A percentile compares a stretch with the other conserved stretches of the same genome.
Conservation (phyloP, 2,113 vertebrate species). For the Anarrhichthys ocellatus region DNA sequence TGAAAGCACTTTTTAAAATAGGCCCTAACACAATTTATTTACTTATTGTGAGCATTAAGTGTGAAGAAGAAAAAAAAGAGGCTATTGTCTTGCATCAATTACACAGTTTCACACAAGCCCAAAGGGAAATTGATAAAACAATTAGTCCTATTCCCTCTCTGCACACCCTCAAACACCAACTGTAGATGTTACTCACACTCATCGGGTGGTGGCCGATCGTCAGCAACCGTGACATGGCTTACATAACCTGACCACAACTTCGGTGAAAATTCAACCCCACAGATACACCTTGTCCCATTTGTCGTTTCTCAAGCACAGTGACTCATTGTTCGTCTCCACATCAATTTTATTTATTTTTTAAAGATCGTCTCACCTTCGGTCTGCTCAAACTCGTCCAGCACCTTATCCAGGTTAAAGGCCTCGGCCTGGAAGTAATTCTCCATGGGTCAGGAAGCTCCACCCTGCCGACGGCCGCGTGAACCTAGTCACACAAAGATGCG, state of each 20-base stretch:
- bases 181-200: slow-evolving; percentile 39
- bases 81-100: slow-evolving; percentile 62
- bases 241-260: not conserved
- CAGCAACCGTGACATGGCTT: slow-evolving; percentile 9
- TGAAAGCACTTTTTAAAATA: slow-evolving; percentile 12
- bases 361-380: slow-evolving; percentile 90
- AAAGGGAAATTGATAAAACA: slow-evolving; percentile 65
- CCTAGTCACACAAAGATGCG: slow-evolving; percentile 73
- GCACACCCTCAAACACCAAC: slow-evolving; percentile 56
- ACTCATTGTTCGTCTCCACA: not conserved
- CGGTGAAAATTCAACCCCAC: not conserved
- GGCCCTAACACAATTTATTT: slow-evolving; percentile 2
- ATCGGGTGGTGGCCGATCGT: slow-evolving; percentile 12
- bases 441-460: slow-evolving; percentile 94
- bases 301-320: not conserved
- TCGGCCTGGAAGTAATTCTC: slow-evolving; percentile 99
- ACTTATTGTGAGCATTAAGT: slow-evolving; percentile 19
- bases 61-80: slow-evolving; percentile 11
- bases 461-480: slow-evolving; percentile 85
- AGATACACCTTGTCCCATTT: not conserved
- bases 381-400: slow-evolving; percentile 99
- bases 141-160: slow-evolving; percentile 66
- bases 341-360: not conserved
- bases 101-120: slow-evolving; percentile 55
- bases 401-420: slow-evolving; percentile 99